Conservation (phyloP, 2,113 vertebrate genomes). For the Sylvietta virens region DNA sequence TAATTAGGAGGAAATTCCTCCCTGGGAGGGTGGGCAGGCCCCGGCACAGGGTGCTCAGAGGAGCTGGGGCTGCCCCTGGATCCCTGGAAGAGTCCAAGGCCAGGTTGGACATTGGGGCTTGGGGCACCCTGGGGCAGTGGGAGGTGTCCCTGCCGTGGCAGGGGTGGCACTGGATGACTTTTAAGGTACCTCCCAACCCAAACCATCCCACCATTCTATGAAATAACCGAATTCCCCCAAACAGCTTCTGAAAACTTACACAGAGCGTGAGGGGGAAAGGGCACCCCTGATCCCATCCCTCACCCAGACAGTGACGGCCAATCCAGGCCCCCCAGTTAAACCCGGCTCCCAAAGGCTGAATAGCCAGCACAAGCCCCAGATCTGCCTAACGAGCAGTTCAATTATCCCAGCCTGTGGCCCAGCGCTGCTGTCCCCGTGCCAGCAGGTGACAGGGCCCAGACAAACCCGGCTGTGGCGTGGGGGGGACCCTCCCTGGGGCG, state of each 20-base stretch:
- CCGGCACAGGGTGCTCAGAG: not conserved
- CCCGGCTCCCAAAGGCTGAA: not conserved
- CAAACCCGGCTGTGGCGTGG: fast-evolving
- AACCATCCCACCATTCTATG: fast-evolving
- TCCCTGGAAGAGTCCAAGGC: not conserved
- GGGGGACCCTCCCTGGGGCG: not conserved
- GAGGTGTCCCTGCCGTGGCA: not conserved
- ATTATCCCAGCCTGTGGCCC: not conserved
- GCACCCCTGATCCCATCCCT: not conserved
- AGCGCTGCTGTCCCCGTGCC: not conserved
- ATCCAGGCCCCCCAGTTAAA: not conserved
- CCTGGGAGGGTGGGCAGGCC: fast-evolving
- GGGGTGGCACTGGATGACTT: not conserved
- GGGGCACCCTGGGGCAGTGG: fast-evolving
- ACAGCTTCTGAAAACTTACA: not conserved
- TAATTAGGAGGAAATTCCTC: not conserved
- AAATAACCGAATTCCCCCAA: not conserved
- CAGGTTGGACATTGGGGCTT: fast-evolving
- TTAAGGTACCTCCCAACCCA: not conserved
- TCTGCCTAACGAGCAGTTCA: not conserved
- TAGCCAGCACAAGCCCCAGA: not conserved
- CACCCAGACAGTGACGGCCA: not conserved
- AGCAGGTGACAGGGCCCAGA: not conserved
- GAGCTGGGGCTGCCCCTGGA: not conserved
- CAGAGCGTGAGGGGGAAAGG: not conserved